These are phyloP conservation scores for Drosophila parabipectinata DNA, from an alignment of 1,140 invertebrate genomes.

Conservation along the genomic window DNA sequence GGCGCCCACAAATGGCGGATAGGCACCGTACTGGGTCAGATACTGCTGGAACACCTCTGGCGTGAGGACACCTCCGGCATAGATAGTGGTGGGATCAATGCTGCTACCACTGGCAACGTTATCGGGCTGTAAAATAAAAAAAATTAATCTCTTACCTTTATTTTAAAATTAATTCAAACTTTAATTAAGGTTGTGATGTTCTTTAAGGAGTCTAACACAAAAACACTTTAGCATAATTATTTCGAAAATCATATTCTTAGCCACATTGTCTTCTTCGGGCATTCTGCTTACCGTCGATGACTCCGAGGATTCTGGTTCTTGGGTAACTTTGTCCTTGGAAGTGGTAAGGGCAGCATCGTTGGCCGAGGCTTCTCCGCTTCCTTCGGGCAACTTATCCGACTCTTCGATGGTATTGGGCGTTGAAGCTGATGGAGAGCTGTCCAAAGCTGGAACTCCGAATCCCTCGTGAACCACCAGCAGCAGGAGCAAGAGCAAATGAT, in stretches of 20 bases:
- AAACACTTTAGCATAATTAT: neutral
- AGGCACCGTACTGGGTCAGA: conserved; percentile 71
- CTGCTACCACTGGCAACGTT: conserved; percentile 59
- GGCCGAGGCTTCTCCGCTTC: conserved; percentile 18
- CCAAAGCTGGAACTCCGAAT: conserved; percentile 50
- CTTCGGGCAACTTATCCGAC: conserved; percentile 55
- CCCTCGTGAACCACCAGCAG: conserved; percentile 24
- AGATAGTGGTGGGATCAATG: conserved; percentile 69
- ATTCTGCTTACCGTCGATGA: conserved; percentile 37
- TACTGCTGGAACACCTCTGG: conserved; percentile 82
- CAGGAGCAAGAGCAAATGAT: conserved; percentile 28
- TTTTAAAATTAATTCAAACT: neutral
- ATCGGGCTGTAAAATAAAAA: conserved; percentile 37
- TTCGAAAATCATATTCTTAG: neutral
- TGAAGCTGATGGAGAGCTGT: conserved; percentile 30
- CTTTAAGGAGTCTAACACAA: neutral
- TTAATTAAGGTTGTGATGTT: neutral
- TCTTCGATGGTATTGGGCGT: conserved; percentile 56
- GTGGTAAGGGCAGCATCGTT: conserved; percentile 1
- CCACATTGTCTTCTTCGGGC: neutral
- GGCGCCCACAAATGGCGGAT: conserved; percentile 51
- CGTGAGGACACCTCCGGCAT: conserved; percentile 63
- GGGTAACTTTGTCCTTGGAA: conserved; percentile 27
- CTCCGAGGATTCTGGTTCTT: conserved; percentile 17
- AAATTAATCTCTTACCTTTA: no score